Base-by-base conservation (phyloP, 2,888 invertebrate genomes). In the Thelaira solivaga region DNA sequence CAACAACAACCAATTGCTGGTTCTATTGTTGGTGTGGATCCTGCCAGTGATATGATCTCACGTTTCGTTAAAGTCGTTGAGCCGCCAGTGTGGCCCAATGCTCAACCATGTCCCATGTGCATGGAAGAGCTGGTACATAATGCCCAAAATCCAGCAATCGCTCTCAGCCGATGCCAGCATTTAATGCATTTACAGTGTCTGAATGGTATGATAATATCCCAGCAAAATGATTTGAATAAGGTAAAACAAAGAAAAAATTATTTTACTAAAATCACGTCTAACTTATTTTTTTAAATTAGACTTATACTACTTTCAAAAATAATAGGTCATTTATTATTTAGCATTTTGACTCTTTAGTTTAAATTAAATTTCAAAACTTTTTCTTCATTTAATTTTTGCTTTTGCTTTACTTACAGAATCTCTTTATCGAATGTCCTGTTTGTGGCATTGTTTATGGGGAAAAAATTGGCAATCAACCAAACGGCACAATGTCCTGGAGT, bases 401-500 rank as follows among this genome's bases (percentile, higher is more conserved):
- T 10, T 22, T n/a, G n/a, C 16, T 18, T 8, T 22, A 31, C 34
- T 79, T 67, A 71, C 79, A 89, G 84, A 92, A 92, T 86, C 90
- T 94, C 82, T 94, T 94, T 87, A 92, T 96, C 83, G 95, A 95
- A 88, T 97, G 97, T 87, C 94, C 95, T 2, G 94, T 95, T 22
- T 97, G 97, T 89, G 95, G 96, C 80, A 93, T 93, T 83, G 93
- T 94, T 82, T 96, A 96, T 88, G 96, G 96, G 0, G 94, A 94
- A 89, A 92, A 92, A 78, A 90, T 91, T 83, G 95, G 95, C 41
- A 95, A 93, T 87, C 96, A 96, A 89, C 96, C 96, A 1, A 91
- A 92, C 22, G 95, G 95, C 73, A 92, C 92, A 80, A 95, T 96
- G 95, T 93, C 94, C 82, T 95, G 95, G 94, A 92, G 92, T 59